Conservation (phyloP, 2,797 vertebrate species). For the Gallinago stenura region DNA sequence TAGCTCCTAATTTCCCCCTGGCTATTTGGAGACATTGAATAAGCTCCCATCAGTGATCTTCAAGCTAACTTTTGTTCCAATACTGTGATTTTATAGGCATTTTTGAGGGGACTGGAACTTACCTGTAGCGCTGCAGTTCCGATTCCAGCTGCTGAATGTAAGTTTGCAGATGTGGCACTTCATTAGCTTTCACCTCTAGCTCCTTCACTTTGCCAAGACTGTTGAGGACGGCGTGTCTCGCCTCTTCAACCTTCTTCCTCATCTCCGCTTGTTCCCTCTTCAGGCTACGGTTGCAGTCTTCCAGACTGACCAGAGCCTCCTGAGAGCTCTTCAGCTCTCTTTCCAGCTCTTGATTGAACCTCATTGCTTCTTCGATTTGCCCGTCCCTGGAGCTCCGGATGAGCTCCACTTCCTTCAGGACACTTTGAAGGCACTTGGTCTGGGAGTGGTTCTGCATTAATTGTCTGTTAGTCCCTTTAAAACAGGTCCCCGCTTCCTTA, state of each 20-base stretch:
- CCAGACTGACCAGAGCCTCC: constrained; percentile 80
- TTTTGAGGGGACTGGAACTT: background rate
- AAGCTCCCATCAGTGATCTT: background rate
- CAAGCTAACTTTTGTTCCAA: background rate
- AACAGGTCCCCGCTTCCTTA: constrained; percentile 81
- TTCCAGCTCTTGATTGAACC: constrained; percentile 85
- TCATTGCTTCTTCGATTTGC: constrained; percentile 84
- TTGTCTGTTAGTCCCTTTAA: constrained; percentile 61
- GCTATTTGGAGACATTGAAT: background rate
- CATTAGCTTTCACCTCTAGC: constrained; percentile 86
- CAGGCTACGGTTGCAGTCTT: constrained; percentile 85
- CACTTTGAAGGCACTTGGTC: constrained; percentile 79
- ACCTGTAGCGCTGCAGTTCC: constrained; percentile 89
- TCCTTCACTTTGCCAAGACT: constrained; percentile 92
- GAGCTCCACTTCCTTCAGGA: constrained; percentile 84
- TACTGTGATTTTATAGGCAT: background rate
- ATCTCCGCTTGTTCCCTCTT: constrained; percentile 87
- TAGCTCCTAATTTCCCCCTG: background rate
- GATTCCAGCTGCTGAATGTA: constrained; percentile 85
- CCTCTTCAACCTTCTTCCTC: constrained; percentile 90
- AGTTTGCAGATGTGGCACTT: constrained; percentile 84
- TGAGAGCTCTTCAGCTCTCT: constrained; percentile 85
- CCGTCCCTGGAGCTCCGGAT: constrained; percentile 81
- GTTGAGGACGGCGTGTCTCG: constrained; percentile 83
- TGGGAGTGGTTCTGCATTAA: constrained; percentile 28